Conservation (phyloP, 1,140 invertebrate genomes). For the Aricia agestis region DNA sequence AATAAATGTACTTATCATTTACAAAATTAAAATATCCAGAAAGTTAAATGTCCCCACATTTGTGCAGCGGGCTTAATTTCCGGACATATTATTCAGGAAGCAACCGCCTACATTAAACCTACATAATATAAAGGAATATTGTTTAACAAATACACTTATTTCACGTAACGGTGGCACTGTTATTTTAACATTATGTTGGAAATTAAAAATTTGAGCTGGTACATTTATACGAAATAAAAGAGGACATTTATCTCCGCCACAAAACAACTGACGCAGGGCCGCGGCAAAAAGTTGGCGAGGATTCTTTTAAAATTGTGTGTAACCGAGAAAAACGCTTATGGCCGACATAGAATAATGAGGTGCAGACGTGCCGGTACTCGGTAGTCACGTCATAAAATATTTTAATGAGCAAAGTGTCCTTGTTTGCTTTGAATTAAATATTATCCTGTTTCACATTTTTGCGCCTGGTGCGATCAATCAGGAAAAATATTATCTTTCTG, state of each 20-base stretch:
- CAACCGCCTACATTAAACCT: not conserved
- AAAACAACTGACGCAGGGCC: slow-evolving; percentile 17
- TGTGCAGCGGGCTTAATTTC: slow-evolving; percentile 2
- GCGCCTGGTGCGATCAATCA: not conserved
- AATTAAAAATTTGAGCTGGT: not conserved
- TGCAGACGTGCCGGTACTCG: not conserved
- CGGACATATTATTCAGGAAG: slow-evolving; percentile 1
- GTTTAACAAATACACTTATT: slow-evolving; percentile 11
- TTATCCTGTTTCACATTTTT: not conserved
- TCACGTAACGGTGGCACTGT: not conserved
- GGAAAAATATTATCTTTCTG: not conserved
- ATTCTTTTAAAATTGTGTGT: slow-evolving; percentile 20
- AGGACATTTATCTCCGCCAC: slow-evolving; percentile 9
- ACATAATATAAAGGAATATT: slow-evolving; percentile 3
- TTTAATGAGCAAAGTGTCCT: slow-evolving; percentile 8
- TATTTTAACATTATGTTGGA: slow-evolving; percentile 13
- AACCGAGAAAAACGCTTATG: slow-evolving; percentile 20
- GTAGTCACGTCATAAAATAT: slow-evolving; percentile 15
- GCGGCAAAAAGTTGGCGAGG: slow-evolving; percentile 2
- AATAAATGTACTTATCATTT: not conserved
- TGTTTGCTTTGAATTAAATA: slow-evolving; percentile 11
- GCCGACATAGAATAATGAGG: slow-evolving; percentile 17
- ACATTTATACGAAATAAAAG: slow-evolving; percentile 2
- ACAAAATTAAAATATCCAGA: slow-evolving; percentile 3
- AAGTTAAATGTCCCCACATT: not conserved